A percentile compares a stretch with the other conserved stretches of the same genome.
phyloP scores from a whole-genome alignment of 2,888 invertebrate species.

The Ligdia adustata region DNA sequence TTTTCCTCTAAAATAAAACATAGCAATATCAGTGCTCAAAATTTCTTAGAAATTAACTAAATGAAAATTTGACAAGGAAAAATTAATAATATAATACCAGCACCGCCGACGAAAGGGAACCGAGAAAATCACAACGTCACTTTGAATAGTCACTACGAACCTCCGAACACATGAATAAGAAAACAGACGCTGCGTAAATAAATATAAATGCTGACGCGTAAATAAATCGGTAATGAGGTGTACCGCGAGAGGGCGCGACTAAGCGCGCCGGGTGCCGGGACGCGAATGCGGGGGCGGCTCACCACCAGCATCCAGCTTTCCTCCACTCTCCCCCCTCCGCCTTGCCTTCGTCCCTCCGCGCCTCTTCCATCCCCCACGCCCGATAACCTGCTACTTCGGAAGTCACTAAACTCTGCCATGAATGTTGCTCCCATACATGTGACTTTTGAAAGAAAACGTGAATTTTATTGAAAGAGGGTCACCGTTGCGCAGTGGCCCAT shows the following conservation, averaged over 20 bases:
- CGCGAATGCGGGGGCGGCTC: conserved; percentile 73
- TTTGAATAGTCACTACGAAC: conserved; percentile 72
- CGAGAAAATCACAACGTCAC: conserved; percentile 70
- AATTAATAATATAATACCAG: conserved; percentile 21
- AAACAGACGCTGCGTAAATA: conserved; percentile 52
- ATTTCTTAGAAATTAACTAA: too few relatives aligned
- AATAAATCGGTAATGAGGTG: conserved; percentile 51
- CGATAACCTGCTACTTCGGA: conserved; percentile 84
- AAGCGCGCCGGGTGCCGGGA: conserved; percentile 65
- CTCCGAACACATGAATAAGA: conserved; percentile 55
- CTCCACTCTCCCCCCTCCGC: conserved; percentile 49
- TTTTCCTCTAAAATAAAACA: too few relatives aligned
- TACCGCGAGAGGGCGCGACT: conserved; percentile 56
- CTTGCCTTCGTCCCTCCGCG: conserved; percentile 45
- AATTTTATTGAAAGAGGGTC: conserved; percentile 78
- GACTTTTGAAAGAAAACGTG: conserved; percentile 75
- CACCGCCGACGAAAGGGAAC: conserved; percentile 45
- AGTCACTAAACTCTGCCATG: conserved; percentile 81
- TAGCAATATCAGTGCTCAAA: too few relatives aligned
- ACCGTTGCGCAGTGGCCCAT: conserved; percentile 56
- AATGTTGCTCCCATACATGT: conserved; percentile 72
- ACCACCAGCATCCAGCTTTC: conserved; percentile 72
- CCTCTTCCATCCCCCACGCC: conserved; percentile 56
- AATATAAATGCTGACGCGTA: conserved; percentile 62
- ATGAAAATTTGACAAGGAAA: conserved; percentile 4